phyloP scores from a whole-genome alignment of 2,888 invertebrate genomes.

The Xanthorhoe designata region DNA sequence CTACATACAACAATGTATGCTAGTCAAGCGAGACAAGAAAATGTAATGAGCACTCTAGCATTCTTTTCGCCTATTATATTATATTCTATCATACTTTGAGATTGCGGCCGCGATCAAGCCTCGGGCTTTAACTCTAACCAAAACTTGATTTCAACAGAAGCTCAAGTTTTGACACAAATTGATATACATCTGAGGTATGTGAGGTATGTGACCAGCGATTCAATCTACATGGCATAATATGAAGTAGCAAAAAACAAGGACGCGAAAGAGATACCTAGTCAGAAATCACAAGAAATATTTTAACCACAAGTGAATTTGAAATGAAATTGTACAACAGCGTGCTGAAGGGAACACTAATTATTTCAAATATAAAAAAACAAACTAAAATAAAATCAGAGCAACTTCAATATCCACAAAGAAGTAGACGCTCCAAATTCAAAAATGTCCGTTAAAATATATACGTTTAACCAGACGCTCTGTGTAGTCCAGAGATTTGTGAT shows the following conservation, averaged over 20 bases:
- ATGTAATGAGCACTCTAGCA: constrained; percentile 29
- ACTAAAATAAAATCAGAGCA: constrained; percentile 21
- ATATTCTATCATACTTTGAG: constrained; percentile 24
- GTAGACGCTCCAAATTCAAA: constrained; percentile 48
- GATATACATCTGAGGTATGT: constrained; percentile 38
- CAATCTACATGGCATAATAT: constrained; percentile 1
- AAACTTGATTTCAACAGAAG: constrained; percentile 39
- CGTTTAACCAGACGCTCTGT: constrained; percentile 41
- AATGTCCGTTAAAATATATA: constrained; percentile 47
- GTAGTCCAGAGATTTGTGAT: constrained; percentile 46
- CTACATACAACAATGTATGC: constrained; percentile 13
- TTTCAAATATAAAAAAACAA: neutral
- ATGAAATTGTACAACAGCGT: constrained; percentile 1
- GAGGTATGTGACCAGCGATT: constrained; percentile 23
- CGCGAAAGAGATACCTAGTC: neutral
- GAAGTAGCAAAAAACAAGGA: constrained; percentile 24
- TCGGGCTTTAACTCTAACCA: constrained; percentile 43
- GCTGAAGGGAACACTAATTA: constrained; percentile 4
- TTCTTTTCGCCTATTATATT: constrained; percentile 43
- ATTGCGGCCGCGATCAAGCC: constrained; percentile 49
- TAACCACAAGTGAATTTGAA: constrained; percentile 1
- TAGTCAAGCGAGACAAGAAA: constrained; percentile 18
- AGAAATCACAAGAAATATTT: neutral
- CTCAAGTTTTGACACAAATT: constrained; percentile 37
- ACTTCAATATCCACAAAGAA: constrained; percentile 39